Percentiles rank a stretch among this genome's conserved stretches.
These are phyloP conservation scores for Tenualosa thibaudeaui DNA, from an alignment of 2,797 vertebrate species.

Conservation along the genomic window DNA sequence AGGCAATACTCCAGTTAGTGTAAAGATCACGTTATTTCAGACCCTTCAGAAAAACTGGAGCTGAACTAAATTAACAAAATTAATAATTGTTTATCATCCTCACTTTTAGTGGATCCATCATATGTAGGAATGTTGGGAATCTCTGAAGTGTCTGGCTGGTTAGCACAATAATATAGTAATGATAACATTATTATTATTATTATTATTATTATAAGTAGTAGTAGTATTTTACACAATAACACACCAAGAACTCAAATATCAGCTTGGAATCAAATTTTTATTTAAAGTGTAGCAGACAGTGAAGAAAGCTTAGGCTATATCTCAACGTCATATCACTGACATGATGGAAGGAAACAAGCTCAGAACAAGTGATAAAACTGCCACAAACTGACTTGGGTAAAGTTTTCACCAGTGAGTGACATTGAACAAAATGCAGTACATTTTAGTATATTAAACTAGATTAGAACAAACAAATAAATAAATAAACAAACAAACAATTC, in stretches of 20 bases:
- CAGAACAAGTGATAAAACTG: slow-evolving; percentile 51
- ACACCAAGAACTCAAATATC: neutral
- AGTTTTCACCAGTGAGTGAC: neutral
- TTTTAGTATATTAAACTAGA: neutral
- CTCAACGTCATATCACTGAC: slow-evolving; percentile 28
- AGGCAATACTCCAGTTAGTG: slow-evolving; percentile 39
- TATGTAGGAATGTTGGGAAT: too few species aligned
- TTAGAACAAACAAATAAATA: neutral
- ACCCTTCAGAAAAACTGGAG: too few species aligned
- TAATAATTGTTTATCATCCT: neutral
- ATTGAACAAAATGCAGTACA: neutral
- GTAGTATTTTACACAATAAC: neutral
- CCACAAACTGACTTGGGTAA: slow-evolving; percentile 24
- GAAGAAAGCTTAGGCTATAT: slow-evolving; percentile 57
- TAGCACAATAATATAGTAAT: neutral
- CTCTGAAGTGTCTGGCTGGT: too few species aligned
- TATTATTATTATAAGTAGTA: too few species aligned
- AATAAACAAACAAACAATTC: neutral
- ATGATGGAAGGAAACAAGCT: slow-evolving; percentile 56
- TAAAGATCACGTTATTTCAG: neutral
- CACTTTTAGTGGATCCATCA: too few species aligned
- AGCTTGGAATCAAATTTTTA: slow-evolving; percentile 62
- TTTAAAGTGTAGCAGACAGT: slow-evolving; percentile 73
- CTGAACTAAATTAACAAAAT: neutral
- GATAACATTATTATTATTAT: neutral